These are phyloP conservation scores for Hemiprocne comata DNA, from an alignment of 2,113 vertebrate species.

Conservation along the genomic window DNA sequence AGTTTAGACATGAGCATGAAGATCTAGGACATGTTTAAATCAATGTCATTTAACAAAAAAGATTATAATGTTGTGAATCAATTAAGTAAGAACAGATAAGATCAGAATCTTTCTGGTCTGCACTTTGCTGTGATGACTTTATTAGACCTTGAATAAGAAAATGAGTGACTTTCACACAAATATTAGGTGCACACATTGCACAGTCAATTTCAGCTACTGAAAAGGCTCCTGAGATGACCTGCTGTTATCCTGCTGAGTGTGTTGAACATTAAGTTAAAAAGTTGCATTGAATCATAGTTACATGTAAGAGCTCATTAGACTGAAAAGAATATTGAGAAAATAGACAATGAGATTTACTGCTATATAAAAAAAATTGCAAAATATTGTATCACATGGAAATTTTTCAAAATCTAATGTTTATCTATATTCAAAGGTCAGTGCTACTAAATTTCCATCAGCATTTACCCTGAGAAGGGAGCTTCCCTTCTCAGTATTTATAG, in stretches of 20 bases:
- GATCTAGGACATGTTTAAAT: not conserved
- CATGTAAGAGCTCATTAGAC: not conserved
- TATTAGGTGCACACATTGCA: not conserved
- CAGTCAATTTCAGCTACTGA: not conserved
- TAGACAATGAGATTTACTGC: not conserved
- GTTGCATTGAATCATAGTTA: not conserved
- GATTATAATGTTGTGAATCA: not conserved
- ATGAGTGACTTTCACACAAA: not conserved
- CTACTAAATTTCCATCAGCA: not conserved
- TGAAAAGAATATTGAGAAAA: not conserved
- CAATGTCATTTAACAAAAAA: not conserved
- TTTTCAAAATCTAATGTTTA: not conserved
- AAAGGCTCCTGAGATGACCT: not conserved
- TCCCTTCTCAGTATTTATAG: too few relatives aligned
- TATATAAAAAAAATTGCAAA: not conserved
- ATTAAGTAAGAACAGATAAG: not conserved
- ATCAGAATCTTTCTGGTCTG: not conserved
- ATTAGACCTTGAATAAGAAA: not conserved
- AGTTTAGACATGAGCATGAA: not conserved
- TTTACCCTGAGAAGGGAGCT: too few relatives aligned
- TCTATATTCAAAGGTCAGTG: not conserved
- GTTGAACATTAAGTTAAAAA: not conserved
- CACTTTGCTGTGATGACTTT: not conserved
- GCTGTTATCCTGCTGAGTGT: not conserved
- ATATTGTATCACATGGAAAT: not conserved